Base-by-base conservation (phyloP, 2,888 invertebrate species). In the Eupithecia subfuscata region DNA sequence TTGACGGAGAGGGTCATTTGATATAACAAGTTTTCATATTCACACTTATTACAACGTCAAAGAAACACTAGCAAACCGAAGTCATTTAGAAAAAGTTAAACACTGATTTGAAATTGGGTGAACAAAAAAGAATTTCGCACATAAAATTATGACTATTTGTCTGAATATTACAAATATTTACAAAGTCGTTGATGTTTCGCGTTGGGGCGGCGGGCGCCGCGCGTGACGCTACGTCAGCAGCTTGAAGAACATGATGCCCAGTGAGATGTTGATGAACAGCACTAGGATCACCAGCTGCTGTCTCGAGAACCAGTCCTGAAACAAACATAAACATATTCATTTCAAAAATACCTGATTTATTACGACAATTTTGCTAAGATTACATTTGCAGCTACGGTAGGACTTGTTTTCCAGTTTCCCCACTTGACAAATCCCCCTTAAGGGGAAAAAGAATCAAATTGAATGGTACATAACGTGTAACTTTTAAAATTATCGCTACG, bases 231-330 rank as follows among this genome's bases (percentile, higher is more conserved):
- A 98, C 97, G 98, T 98, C 89, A 98, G 96, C 96, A 98, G 96
- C 95, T 98, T 98, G 96, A 98, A 97, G 96, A 98, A 98, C 97
- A 98, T 97, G 95, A 98, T 97, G 93, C 98, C 98, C 96, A 98
- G 95, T 85, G 98, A 97, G 95, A 98, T 97, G 96, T 98, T 98
- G 95, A 98, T 97, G 95, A 98, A 97, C 87, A 98, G 96, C 88
- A 98, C 98, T 92, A 98, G 96, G 95, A 98, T 97, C 94, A 98
- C 97, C 92, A 98, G 96, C 96, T 98, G 98, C 96, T 98, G 98
- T 92, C 98, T 97, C 89, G 98, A 98, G 95, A 98, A 98, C 98
- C 98, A 98, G 96, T 98, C 98, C 98, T 98, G 96, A 11, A 89
- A 79, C 77, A 75, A 80, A 70, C 73, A 69, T 69, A 79, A 73